Evolutionary conservation across 2,113 vertebrate species (phyloP), one percentile per base, ranked within the genome.

Genomic region (Phycodurus eques): DNA sequence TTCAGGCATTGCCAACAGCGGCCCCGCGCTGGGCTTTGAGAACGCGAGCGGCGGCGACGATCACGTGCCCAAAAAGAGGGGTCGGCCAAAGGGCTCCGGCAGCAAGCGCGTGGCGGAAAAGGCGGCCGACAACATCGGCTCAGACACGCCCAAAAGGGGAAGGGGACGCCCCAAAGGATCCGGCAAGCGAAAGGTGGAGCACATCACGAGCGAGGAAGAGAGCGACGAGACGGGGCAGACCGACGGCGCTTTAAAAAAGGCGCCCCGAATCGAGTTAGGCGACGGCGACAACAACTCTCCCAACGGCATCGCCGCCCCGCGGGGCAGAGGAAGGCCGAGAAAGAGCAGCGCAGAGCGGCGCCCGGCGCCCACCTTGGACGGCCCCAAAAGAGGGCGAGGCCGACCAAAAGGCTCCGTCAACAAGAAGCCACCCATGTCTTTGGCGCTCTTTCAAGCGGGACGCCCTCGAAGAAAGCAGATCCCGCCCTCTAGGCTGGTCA

Each of bases 351-450:
- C 54, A 13, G 44, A 68, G 63, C 31, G 46, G 49, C 22, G 73
- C 47, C 46, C 44, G 27, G 6, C 27, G 7, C 64, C 64, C 43
- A 3, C 78, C 47, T 72, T 57, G 12, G 70, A 39, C 27, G 22
- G 57, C 2, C 19, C 4, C 1, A 87, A 82, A 49, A 89, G 79
- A 59, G 81, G 82, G n/a, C 61, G 81, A 62, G 90, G 90, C 22
- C 79, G 88, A 14, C 88, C 90, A 0, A 89, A 83, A 79, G 88
- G 89, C 2, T 89, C 89, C 54, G 42, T 68, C 31, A 89, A 87
- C 56, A 89, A 87, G 74, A 90, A 80, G 46, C 43, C 57, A 70
- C 31, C 43, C 57, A 1, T 31, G 9, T 72, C 44, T 13, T 82
- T 46, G 70, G 46, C 27, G 27, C 73, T 31, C 1, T 3, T 60